Percentiles rank a stretch among this genome's conserved stretches.
Evolutionary conservation across 2,113 vertebrate genomes (phyloP).

Genomic region (Damaliscus lunatus): DNA sequence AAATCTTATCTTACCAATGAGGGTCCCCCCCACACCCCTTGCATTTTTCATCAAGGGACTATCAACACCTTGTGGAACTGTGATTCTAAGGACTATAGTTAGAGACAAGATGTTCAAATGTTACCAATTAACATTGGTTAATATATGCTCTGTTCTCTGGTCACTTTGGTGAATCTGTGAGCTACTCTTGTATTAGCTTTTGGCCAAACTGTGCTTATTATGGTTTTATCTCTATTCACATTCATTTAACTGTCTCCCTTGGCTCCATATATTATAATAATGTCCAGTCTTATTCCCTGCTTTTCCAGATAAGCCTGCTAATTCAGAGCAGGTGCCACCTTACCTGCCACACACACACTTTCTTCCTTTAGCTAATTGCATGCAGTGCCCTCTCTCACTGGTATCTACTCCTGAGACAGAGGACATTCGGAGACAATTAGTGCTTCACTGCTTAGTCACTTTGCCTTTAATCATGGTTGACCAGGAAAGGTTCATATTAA

Average conservation of each 20-base stretch:
- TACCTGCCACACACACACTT: not conserved
- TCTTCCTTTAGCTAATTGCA: not conserved
- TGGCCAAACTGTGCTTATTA: not conserved
- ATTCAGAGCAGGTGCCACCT: not conserved
- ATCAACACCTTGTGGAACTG: not conserved
- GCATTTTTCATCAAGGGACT: not conserved
- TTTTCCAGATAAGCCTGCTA: not conserved
- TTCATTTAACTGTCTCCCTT: not conserved
- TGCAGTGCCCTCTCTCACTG: not conserved
- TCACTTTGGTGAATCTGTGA: not conserved
- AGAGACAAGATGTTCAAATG: not conserved
- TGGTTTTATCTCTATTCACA: not conserved
- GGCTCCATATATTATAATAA: not conserved
- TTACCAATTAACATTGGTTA: not conserved
- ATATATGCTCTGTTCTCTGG: not conserved
- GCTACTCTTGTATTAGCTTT: not conserved
- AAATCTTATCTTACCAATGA: not conserved
- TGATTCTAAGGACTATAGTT: not conserved
- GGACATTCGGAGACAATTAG: not conserved
- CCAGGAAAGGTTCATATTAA: slow-evolving; percentile 34
- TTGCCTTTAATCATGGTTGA: slow-evolving; percentile 12
- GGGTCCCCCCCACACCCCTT: no score
- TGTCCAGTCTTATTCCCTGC: not conserved
- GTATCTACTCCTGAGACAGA: not conserved
- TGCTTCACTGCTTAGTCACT: not conserved